These are phyloP conservation scores for Collichthys lucidus DNA, from an alignment of 2,113 vertebrate genomes.

Conservation along the genomic window DNA sequence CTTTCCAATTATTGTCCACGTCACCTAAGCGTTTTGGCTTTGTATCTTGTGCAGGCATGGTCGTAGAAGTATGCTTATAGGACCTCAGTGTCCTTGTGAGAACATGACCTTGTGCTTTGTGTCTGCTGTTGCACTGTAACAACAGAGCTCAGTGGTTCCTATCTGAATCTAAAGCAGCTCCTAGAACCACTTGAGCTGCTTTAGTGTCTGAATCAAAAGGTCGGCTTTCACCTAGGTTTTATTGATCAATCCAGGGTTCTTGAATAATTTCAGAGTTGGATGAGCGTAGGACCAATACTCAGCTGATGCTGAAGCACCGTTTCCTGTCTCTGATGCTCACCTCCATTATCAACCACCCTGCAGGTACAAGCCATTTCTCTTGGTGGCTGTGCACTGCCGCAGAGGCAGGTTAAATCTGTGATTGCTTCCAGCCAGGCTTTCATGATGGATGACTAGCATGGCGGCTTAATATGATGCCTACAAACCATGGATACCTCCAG, in stretches of 20 bases:
- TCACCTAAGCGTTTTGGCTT: neutral
- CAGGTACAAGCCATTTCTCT: slow-evolving; percentile 72
- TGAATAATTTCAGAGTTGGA: slow-evolving; percentile 60
- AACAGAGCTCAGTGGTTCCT: slow-evolving; percentile 13
- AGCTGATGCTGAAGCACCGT: slow-evolving; percentile 36
- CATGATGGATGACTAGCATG: slow-evolving; percentile 74
- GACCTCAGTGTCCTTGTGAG: neutral
- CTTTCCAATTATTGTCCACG: neutral
- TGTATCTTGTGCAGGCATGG: neutral
- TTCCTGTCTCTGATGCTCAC: slow-evolving; percentile 59
- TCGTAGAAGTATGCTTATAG: neutral
- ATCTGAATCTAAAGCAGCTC: slow-evolving; percentile 32
- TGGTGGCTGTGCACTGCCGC: slow-evolving; percentile 52
- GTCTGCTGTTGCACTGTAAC: slow-evolving; percentile 1
- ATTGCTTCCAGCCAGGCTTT: slow-evolving; percentile 71
- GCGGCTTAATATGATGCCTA: slow-evolving; percentile 64
- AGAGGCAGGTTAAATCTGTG: slow-evolving; percentile 66
- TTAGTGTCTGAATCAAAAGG: slow-evolving; percentile 40
- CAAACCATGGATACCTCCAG: slow-evolving; percentile 48
- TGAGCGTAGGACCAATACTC: slow-evolving; percentile 47
- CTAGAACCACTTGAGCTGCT: slow-evolving; percentile 13
- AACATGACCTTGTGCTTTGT: neutral
- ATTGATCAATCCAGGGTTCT: slow-evolving; percentile 45
- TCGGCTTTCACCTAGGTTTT: slow-evolving; percentile 34
- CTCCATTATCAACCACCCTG: slow-evolving; percentile 67